Percentiles rank a stretch among this genome's conserved stretches.
Evolutionary conservation across 1,140 invertebrate species (phyloP).

Genomic region (Scaptomyza hsui): DNA sequence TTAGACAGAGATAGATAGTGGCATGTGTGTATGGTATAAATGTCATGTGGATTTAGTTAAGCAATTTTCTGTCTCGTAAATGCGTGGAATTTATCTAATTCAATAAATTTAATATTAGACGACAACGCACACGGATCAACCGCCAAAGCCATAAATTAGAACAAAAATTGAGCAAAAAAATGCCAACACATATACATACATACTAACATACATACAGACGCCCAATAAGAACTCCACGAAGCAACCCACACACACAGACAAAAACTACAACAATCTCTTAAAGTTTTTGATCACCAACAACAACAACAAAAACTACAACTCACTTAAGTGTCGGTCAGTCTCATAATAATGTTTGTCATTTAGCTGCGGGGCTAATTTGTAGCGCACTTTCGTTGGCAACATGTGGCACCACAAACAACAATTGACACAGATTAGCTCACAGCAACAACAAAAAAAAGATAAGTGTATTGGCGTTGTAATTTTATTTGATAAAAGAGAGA

Average conservation of each 20-base stretch:
- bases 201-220: slow-evolving; percentile 15
- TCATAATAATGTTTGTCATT: slow-evolving; percentile 65
- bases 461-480: slow-evolving; percentile 57
- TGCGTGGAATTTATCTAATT: slow-evolving; percentile 44
- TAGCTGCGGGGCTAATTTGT: slow-evolving; percentile 60
- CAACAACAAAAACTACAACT: slow-evolving; percentile 20
- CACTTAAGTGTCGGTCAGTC: slow-evolving; percentile 50
- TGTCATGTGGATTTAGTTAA: slow-evolving; percentile 36
- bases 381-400: slow-evolving; percentile 58
- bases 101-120: slow-evolving; percentile 45
- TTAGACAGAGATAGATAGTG: background rate
- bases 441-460: slow-evolving; percentile 27
- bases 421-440: slow-evolving; percentile 52
- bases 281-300: slow-evolving; percentile 21
- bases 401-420: slow-evolving; percentile 44
- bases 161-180: slow-evolving; percentile 45
- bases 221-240: slow-evolving; percentile 40
- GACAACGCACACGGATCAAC: slow-evolving; percentile 62
- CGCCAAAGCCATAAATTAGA: slow-evolving; percentile 59
- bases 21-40: background rate
- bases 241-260: slow-evolving; percentile 44
- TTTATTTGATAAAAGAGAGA: slow-evolving; percentile 67
- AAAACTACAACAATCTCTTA: slow-evolving; percentile 4
- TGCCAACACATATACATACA: slow-evolving; percentile 19
- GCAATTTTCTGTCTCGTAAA: slow-evolving; percentile 60